Conservation (phyloP, 2,113 vertebrate species). For the Circaetus gallicus region DNA sequence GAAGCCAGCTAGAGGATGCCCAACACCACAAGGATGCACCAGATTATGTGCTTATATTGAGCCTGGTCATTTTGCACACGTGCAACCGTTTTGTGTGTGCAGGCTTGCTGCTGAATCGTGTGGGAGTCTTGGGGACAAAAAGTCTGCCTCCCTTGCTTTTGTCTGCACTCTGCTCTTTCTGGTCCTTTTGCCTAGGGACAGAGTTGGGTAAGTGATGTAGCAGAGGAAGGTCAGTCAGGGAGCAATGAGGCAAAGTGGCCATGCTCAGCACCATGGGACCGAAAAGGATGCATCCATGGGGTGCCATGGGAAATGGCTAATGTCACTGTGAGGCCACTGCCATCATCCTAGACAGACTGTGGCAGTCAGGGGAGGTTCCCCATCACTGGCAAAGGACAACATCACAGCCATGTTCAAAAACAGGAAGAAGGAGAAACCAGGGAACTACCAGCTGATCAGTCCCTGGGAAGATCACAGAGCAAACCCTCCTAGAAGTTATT, state of each 20-base stretch:
- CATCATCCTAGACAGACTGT: background rate
- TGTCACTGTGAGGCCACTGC: background rate
- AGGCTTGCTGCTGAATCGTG: background rate
- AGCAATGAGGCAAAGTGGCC: background rate
- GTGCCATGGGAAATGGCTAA: background rate
- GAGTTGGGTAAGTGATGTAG: too few relatives aligned
- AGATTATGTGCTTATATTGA: background rate
- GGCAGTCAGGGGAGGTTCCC: background rate
- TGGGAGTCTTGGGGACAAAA: background rate
- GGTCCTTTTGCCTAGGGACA: background rate
- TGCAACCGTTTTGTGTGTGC: background rate
- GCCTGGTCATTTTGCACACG: background rate
- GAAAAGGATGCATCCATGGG: background rate
- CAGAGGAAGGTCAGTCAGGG: background rate
- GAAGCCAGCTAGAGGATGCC: background rate
- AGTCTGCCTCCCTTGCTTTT: background rate
- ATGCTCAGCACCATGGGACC: background rate
- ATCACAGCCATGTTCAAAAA: background rate
- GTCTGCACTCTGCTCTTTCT: background rate
- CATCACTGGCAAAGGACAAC: background rate
- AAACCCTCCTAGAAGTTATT: background rate
- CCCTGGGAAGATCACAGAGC: background rate
- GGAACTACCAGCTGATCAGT: background rate
- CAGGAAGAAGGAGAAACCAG: background rate
- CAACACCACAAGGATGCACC: background rate